Conservation (phyloP, 2,888 invertebrate genomes). For the Synanthedon vespiformis region DNA sequence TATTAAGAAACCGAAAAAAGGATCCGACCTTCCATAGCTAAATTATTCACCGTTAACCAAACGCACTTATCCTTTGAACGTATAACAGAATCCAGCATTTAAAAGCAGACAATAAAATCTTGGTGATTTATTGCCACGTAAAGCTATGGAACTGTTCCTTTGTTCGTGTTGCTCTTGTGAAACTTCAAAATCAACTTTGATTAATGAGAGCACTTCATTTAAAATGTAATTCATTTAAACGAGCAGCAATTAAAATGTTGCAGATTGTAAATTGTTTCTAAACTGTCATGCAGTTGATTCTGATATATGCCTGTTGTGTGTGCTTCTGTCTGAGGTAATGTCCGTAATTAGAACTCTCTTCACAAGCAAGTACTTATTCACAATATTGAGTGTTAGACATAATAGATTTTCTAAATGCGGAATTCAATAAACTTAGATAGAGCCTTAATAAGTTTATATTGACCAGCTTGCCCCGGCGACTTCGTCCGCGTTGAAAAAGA, state of each 20-base stretch:
- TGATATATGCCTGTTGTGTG: constrained; percentile 15
- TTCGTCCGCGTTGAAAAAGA: no score
- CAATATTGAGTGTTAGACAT: no score
- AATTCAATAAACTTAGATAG: no score
- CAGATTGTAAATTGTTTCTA: constrained; percentile 29
- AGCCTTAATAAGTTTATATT: no score
- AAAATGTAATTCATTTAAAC: constrained; percentile 41
- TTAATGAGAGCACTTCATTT: constrained; percentile 33
- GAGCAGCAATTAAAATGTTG: constrained; percentile 36
- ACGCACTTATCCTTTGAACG: no score
- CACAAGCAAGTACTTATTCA: background rate
- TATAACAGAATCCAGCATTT: background rate
- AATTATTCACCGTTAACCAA: no score
- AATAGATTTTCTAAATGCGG: no score
- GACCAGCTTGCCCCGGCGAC: no score
- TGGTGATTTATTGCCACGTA: constrained; percentile 28
- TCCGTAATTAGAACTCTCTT: constrained; percentile 25
- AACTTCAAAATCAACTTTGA: constrained; percentile 21
- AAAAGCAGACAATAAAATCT: background rate
- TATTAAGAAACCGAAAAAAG: no score
- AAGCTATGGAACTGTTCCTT: constrained; percentile 21
- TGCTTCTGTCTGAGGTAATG: constrained; percentile 13
- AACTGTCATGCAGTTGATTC: constrained; percentile 15
- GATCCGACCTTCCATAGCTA: no score
- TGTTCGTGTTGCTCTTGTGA: constrained; percentile 4